A percentile compares a stretch with the other conserved stretches of the same genome.
Conservation (phyloP, 2,888 invertebrate genomes). For the Netelia inedita region DNA sequence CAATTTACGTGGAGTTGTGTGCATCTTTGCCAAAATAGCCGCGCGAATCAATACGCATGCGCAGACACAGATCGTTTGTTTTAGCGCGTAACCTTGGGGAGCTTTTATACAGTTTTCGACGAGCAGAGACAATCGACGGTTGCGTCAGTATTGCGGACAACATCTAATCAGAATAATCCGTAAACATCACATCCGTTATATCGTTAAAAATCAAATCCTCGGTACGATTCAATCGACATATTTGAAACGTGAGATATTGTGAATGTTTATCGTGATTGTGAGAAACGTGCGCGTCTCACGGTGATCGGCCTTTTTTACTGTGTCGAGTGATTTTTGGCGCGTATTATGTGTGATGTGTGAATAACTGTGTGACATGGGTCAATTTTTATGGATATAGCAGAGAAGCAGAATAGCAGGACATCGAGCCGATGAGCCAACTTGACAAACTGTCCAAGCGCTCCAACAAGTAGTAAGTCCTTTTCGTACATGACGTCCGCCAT, state of each 20-base stretch:
- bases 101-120: background rate
- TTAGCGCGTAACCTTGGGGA: background rate
- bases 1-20: too few species aligned
- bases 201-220: background rate
- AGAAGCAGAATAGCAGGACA: background rate
- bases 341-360: background rate
- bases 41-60: background rate
- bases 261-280: slow-evolving; percentile 2
- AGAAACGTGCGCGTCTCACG: background rate
- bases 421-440: slow-evolving; percentile 5
- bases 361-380: background rate
- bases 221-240: background rate
- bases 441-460: slow-evolving; percentile 11
- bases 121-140: background rate
- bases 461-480: slow-evolving; percentile 15
- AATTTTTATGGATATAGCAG: background rate
- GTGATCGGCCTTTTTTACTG: background rate
- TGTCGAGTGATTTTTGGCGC: too few species aligned
- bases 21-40: background rate
- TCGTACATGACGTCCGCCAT: background rate
- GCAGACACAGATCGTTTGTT: background rate
- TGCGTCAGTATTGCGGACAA: background rate
- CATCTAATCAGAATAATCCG: background rate
- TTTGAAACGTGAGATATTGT: background rate
- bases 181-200: background rate